Conservation (phyloP, 2,888 invertebrate genomes). For the Trilocha varians region DNA sequence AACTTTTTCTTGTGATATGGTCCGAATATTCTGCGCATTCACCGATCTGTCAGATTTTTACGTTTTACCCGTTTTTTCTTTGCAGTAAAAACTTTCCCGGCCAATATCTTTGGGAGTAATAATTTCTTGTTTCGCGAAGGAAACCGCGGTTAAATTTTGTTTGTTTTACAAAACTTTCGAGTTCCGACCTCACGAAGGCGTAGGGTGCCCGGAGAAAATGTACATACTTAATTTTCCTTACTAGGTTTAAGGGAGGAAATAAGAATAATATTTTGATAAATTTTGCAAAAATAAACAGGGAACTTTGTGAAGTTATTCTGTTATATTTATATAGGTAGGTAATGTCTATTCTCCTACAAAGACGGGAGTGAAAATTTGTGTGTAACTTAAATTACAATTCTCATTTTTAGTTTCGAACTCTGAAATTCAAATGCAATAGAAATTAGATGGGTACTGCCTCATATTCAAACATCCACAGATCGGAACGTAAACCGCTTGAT, state of each 20-base stretch:
- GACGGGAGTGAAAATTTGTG: no score
- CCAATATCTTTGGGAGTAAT: constrained; percentile 5
- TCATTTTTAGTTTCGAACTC: no score
- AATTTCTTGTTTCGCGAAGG: constrained; percentile 5
- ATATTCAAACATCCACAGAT: no score
- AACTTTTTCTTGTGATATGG: constrained; percentile 21
- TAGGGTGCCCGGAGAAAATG: not conserved
- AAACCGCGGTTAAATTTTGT: constrained; percentile 3
- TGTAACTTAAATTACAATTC: no score
- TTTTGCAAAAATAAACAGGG: not conserved
- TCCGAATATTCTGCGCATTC: constrained; percentile 15
- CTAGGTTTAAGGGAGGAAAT: not conserved
- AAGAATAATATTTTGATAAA: not conserved
- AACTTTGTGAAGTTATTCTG: no score
- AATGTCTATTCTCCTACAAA: no score
- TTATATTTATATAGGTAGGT: no score
- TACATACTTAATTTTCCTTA: not conserved
- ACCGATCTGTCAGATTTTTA: constrained; percentile 11
- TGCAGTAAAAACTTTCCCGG: constrained; percentile 1
- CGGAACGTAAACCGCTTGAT: no score
- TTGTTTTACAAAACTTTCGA: constrained; percentile 4
- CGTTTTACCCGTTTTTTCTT: constrained; percentile 1
- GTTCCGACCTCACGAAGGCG: not conserved
- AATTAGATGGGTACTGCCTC: no score
- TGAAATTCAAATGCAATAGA: no score